These are phyloP conservation scores for Palythoa caribaeorum DNA, from an alignment of 92 coral and sea anemone species.

Conservation along the genomic window DNA sequence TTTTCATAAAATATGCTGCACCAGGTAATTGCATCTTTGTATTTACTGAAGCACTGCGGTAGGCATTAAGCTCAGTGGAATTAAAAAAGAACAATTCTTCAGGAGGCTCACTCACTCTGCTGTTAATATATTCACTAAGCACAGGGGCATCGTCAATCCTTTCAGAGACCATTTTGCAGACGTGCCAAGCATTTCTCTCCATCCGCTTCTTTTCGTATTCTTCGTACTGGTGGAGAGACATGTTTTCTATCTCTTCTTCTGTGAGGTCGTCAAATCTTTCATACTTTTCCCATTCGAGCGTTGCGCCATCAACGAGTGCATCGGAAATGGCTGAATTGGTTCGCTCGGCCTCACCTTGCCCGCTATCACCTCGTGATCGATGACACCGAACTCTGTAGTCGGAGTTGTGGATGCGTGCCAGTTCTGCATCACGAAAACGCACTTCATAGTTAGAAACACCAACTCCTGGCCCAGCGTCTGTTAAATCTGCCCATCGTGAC, in stretches of 20 bases:
- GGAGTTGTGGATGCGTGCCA: constrained; percentile 38
- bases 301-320: constrained; percentile 62
- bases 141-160: constrained; percentile 42
- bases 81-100: background rate
- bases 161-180: constrained; percentile 8
- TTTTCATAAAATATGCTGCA: constrained; percentile 35
- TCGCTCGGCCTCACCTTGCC: constrained; percentile 55
- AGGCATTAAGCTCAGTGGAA: background rate
- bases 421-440: constrained; percentile 54
- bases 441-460: constrained; percentile 45
- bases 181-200: constrained; percentile 50
- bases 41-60: constrained; percentile 10
- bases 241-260: constrained; percentile 47
- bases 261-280: constrained; percentile 55
- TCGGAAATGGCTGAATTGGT: constrained; percentile 59
- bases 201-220: constrained; percentile 54
- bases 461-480: constrained; percentile 21
- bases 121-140: constrained; percentile 28
- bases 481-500: constrained; percentile 50
- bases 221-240: constrained; percentile 52
- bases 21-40: constrained; percentile 20
- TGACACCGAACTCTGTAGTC: constrained; percentile 12
- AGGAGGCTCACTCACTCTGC: constrained; percentile 14
- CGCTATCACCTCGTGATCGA: constrained; percentile 44
- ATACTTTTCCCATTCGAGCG: constrained; percentile 49